A percentile compares a stretch with the other conserved stretches of the same genome.
phyloP scores from a whole-genome alignment of 30 jellyfish, hydroid and myxozoan genomes.

The Sanderia malayensis region DNA sequence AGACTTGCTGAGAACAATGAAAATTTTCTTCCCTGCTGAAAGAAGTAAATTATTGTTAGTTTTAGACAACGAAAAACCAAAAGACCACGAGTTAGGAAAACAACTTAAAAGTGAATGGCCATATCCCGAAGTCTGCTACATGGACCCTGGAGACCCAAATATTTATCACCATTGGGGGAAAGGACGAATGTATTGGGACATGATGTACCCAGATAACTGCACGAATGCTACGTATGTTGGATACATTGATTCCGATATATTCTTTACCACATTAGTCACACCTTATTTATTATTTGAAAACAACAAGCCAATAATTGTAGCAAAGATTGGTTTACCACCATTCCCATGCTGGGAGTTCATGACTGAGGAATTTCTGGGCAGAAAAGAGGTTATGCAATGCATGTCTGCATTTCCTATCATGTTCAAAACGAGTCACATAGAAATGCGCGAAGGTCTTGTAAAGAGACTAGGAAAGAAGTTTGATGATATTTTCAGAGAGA shows the following conservation, averaged over 20 bases:
- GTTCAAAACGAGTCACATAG: slow-evolving; percentile 47
- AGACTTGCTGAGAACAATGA: slow-evolving; percentile 30
- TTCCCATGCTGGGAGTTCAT: slow-evolving; percentile 52
- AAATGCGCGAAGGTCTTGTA: slow-evolving; percentile 37
- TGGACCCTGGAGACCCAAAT: slow-evolving; percentile 30
- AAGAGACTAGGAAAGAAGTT: slow-evolving; percentile 26
- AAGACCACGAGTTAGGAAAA: slow-evolving; percentile 54
- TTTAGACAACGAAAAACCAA: slow-evolving; percentile 38
- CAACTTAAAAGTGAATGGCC: slow-evolving; percentile 27
- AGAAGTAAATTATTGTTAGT: slow-evolving; percentile 31
- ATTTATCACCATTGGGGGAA: slow-evolving; percentile 28
- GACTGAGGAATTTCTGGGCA: slow-evolving; percentile 36
- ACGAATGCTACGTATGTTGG: slow-evolving; percentile 58
- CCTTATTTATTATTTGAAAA: slow-evolving; percentile 32
- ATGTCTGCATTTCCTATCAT: slow-evolving; percentile 65
- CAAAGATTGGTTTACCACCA: slow-evolving; percentile 47
- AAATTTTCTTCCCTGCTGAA: slow-evolving; percentile 56
- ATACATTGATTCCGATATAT: slow-evolving; percentile 63
- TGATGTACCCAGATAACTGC: slow-evolving; percentile 36
- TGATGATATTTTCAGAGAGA: slow-evolving; percentile 33
- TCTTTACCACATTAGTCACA: slow-evolving; percentile 60
- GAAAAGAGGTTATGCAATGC: slow-evolving; percentile 49
- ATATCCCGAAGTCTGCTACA: slow-evolving; percentile 35
- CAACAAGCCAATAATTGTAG: neutral
- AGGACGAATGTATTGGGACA: slow-evolving; percentile 45